Base-by-base conservation (phyloP, 2,888 invertebrate genomes). In the Drosophila niveifrons region DNA sequence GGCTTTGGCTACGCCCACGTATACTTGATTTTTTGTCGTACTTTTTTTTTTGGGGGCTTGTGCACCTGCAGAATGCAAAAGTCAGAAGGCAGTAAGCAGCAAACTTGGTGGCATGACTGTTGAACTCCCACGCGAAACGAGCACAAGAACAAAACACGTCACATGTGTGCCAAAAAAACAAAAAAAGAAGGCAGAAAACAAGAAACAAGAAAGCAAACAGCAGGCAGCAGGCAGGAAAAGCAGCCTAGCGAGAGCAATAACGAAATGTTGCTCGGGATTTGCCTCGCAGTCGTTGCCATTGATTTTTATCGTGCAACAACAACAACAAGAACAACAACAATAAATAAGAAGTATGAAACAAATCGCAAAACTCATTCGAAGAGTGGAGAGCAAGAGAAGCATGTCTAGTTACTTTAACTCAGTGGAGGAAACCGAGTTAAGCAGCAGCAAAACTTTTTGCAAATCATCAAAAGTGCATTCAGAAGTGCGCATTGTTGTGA, bases 391-490 rank as follows among this genome's bases (percentile, higher is more conserved):
- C 41, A 6, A 36, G n/a, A 36, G n/a, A 36, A 11, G 31, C 9
- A 10, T 10, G 31, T n/a, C 11, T 36, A n/a, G 36, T 39, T 17
- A 13, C 39, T 44, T 59, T 44, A 51, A 57, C 34, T 36, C 15
- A 17, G 7, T 6, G 41, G 41, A 43, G 46, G 50, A 36, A 69
- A 48, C 51, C 56, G 57, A 66, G 48, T 52, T 34, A 63, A 23
- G 23, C 23, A 23, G 23, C 23, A 57, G 46, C 39, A 31, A 43
- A 62, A 72, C 56, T 79, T 81, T 71, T 71, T 73, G 81, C 79
- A 76, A 78, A 84, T 82, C 77, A 84, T 78, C 73, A 73, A 72
- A 80, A 66, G 78, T 70, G 75, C 77, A 80, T 66, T 80, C 72
- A 72, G 64, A 23, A 66, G 65, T 77, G 73, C 77, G 73, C 58